Percentiles rank a stretch among this genome's conserved stretches.
These are phyloP conservation scores for Balaeniceps rex DNA, from an alignment of 2,113 vertebrate species.

Conservation along the genomic window DNA sequence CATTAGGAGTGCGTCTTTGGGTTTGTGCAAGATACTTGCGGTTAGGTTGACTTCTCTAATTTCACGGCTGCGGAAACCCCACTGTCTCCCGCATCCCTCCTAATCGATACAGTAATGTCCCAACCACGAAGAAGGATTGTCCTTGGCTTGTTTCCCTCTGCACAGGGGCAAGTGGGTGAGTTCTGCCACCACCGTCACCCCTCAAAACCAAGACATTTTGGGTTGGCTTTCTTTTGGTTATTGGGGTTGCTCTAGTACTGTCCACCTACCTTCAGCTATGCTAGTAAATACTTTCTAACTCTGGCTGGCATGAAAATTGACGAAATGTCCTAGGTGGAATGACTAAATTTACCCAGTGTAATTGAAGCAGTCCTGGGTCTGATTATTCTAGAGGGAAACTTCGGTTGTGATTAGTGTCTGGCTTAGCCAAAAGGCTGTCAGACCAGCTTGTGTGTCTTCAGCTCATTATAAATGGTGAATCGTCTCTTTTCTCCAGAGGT, in stretches of 20 bases:
- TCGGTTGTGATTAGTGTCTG: background rate
- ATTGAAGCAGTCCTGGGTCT: background rate
- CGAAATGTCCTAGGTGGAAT: background rate
- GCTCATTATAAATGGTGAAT: background rate
- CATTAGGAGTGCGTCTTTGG: background rate
- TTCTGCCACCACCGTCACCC: background rate
- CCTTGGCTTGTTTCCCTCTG: background rate
- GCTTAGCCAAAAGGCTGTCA: background rate
- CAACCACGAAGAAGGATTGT: rapidly evolving
- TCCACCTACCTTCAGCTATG: background rate
- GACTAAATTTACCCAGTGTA: background rate
- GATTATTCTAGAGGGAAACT: background rate
- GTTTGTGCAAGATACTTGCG: background rate
- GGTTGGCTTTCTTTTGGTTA: background rate
- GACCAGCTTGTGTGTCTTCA: background rate
- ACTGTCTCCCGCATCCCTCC: rapidly evolving
- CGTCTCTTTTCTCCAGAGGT: background rate
- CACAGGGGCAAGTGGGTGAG: background rate
- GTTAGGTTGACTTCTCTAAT: background rate
- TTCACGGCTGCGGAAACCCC: background rate
- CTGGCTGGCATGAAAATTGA: background rate
- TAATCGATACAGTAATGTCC: background rate
- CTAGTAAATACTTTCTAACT: background rate
- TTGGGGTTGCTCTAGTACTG: background rate
- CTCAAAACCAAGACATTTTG: too few species aligned